Evolutionary conservation across 2,888 invertebrate species (phyloP).

Genomic region (Caradrina clavipalpis): DNA sequence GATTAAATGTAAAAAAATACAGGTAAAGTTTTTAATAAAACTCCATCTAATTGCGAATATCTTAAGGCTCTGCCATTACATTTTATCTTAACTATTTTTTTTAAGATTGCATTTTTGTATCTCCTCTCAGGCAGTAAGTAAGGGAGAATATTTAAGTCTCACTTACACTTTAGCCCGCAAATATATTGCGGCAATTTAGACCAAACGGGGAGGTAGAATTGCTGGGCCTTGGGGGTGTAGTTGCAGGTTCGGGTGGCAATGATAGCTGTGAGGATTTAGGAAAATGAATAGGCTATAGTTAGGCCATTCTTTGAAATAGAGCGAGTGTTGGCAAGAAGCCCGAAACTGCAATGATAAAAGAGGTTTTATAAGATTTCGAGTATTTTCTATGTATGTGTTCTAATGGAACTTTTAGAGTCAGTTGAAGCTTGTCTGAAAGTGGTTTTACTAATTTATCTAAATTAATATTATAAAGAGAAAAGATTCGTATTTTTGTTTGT

Average conservation of each 20-base stretch:
- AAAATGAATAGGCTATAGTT: constrained; percentile 36
- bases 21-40: constrained; percentile 20
- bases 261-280: constrained; percentile 47
- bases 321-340: constrained; percentile 28
- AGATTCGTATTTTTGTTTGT: no score
- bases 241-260: constrained; percentile 54
- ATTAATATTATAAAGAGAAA: no score
- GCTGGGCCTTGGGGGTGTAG: constrained; percentile 65
- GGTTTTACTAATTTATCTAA: no score
- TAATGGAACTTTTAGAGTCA: not conserved
- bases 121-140: constrained; percentile 64
- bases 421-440: not conserved
- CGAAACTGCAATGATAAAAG: constrained; percentile 19
- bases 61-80: constrained; percentile 13
- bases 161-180: constrained; percentile 80
- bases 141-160: constrained; percentile 80
- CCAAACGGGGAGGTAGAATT: constrained; percentile 69
- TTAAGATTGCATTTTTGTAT: constrained; percentile 68
- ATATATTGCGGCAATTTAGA: constrained; percentile 84
- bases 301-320: constrained; percentile 29
- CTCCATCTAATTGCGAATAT: constrained; percentile 4
- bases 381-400: not conserved
- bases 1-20: not conserved
- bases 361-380: not conserved
- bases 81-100: constrained; percentile 39